Percentiles rank a stretch among this genome's conserved stretches.
Conservation (phyloP, 2,797 vertebrate genomes). For the Malurus splendens region DNA sequence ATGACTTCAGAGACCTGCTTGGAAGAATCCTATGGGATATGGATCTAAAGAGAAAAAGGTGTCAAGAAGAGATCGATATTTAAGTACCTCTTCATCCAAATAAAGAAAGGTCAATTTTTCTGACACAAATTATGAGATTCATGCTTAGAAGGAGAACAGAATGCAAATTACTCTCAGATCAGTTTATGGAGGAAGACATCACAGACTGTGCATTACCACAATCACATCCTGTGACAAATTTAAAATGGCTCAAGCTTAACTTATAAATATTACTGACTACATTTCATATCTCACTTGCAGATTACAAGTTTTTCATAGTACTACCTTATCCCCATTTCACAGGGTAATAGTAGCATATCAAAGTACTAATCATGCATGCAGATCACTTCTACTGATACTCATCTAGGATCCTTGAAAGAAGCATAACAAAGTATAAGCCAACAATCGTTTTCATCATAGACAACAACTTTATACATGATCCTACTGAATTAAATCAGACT, state of each 20-base stretch:
- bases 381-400: constrained; percentile 4
- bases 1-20: not conserved
- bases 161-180: not conserved
- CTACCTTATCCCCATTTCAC: not conserved
- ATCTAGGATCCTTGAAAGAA: not conserved
- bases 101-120: not conserved
- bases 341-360: not conserved
- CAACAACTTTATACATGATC: not conserved
- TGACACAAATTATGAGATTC: not conserved
- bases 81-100: not conserved
- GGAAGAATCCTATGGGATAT: not conserved
- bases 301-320: constrained; percentile 4
- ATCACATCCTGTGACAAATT: not conserved
- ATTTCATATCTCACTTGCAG: constrained; percentile 1
- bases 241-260: not conserved
- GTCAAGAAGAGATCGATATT: not conserved
- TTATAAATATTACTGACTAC: not conserved
- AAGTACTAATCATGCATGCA: constrained; percentile 16
- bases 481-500: not conserved
- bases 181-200: not conserved
- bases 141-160: not conserved
- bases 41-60: not conserved
- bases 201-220: not conserved
- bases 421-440: not conserved
- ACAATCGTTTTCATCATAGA: not conserved